Percentiles rank a stretch among this genome's conserved stretches.
These are phyloP conservation scores for Crotalus tigris DNA, from an alignment of 2,113 vertebrate species.

Conservation along the genomic window DNA sequence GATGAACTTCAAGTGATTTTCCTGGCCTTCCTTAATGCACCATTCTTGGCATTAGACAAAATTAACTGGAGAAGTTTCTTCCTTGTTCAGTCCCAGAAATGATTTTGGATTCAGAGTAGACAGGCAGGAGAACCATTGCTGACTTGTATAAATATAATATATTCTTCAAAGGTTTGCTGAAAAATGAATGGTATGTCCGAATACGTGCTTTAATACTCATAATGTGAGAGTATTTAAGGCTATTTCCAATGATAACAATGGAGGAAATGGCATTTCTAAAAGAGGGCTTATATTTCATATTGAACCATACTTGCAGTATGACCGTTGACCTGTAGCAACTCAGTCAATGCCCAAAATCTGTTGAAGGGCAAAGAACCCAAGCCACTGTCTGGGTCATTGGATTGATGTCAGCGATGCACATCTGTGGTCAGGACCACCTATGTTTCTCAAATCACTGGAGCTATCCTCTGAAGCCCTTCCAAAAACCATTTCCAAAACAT, in stretches of 20 bases:
- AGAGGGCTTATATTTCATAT: neutral
- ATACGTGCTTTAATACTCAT: neutral
- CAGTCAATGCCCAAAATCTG: neutral
- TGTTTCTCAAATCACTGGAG: too few species aligned
- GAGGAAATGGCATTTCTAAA: neutral
- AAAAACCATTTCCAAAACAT: neutral
- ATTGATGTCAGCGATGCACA: neutral
- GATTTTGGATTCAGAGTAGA: neutral
- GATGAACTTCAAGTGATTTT: neutral
- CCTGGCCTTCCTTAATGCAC: neutral
- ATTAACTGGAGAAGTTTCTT: constrained; percentile 5
- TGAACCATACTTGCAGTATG: neutral
- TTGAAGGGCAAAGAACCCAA: neutral
- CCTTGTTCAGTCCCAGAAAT: neutral
- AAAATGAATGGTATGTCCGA: neutral
- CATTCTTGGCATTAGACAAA: constrained; percentile 9
- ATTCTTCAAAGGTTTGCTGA: neutral
- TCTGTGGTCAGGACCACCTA: too few species aligned
- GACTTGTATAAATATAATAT: constrained; percentile 3
- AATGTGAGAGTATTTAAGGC: neutral
- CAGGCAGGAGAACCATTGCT: neutral
- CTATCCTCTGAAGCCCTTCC: neutral
- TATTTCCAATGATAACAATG: neutral
- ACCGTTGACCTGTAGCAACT: neutral
- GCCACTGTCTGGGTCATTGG: neutral